A percentile compares a stretch with the other conserved stretches of the same genome.
Conservation (phyloP, 2,888 invertebrate genomes). For the Dermolepida albohirtum region DNA sequence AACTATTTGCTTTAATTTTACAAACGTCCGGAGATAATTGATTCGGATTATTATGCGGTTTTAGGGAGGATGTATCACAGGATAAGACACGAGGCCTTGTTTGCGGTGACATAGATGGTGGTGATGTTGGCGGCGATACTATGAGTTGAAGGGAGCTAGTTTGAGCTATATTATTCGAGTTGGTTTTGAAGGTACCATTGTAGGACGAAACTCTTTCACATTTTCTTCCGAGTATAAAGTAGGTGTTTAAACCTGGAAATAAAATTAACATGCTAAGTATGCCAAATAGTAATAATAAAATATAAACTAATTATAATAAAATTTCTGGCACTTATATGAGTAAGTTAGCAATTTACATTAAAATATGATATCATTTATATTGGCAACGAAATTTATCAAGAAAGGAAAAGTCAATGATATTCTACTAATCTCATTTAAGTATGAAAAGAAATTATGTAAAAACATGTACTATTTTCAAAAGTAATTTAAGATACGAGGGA, state of each 20-base stretch:
- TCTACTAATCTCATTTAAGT: too few species aligned
- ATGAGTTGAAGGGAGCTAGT: slow-evolving; percentile 70
- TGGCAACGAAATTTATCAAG: too few species aligned
- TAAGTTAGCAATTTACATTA: too few species aligned
- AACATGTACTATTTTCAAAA: too few species aligned
- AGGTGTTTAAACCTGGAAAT: slow-evolving; percentile 81
- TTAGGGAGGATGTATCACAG: slow-evolving; percentile 60
- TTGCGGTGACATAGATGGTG: slow-evolving; percentile 61
- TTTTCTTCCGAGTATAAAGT: slow-evolving; percentile 84
- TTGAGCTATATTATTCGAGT: slow-evolving; percentile 48
- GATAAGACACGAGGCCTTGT: slow-evolving; percentile 62
- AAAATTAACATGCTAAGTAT: background rate
- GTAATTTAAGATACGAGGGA: too few species aligned
- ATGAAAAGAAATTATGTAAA: too few species aligned
- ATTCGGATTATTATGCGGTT: slow-evolving; percentile 64
- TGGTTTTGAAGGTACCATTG: slow-evolving; percentile 58
- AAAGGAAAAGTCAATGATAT: too few species aligned
- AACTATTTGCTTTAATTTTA: slow-evolving; percentile 78
- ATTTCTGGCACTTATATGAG: too few species aligned
- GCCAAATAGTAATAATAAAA: background rate
- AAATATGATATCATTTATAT: too few species aligned
- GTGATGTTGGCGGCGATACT: slow-evolving; percentile 70
- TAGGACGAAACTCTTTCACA: slow-evolving; percentile 66
- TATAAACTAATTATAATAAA: too few species aligned
- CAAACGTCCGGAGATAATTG: slow-evolving; percentile 72